Percentiles rank a stretch among this genome's conserved stretches.
Evolutionary conservation across 23 tunicate species (phyloP).

Genomic region (Halocynthia aurantium): DNA sequence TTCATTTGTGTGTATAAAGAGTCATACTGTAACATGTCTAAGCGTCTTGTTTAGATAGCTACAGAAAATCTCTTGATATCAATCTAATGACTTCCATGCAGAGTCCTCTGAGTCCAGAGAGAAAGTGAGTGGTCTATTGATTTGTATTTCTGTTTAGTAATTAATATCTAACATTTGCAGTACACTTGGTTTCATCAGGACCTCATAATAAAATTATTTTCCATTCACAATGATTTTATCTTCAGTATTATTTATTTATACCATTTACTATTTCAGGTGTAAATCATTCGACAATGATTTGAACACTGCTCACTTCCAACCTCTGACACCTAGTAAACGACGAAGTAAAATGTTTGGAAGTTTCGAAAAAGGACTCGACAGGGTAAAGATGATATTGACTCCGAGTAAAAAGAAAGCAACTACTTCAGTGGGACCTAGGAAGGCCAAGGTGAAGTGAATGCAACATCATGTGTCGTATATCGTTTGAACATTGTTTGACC

Average conservation of each 20-base stretch:
- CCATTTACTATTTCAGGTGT: constrained; percentile 19
- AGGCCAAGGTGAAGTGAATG: constrained; percentile 31
- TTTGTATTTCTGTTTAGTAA: not conserved
- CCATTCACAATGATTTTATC: not conserved
- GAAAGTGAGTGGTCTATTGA: constrained; percentile 40
- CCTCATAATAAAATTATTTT: not conserved
- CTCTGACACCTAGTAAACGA: constrained; percentile 69
- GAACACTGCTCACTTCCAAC: constrained; percentile 71
- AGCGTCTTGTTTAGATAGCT: constrained; percentile 10
- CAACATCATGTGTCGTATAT: not conserved
- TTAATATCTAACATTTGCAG: not conserved
- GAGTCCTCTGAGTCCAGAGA: constrained; percentile 70
- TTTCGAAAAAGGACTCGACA: constrained; percentile 89
- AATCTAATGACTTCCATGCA: constrained; percentile 8
- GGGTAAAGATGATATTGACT: constrained; percentile 75
- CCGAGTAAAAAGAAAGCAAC: constrained; percentile 51
- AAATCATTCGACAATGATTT: constrained; percentile 75
- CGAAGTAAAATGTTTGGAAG: constrained; percentile 74
- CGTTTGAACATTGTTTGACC: not conserved
- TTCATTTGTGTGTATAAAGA: no score
- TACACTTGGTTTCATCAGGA: not conserved
- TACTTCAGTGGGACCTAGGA: constrained; percentile 43
- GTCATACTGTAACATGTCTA: no score
- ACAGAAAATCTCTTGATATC: constrained; percentile 48
- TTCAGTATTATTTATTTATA: no score